These are phyloP conservation scores for Araneus ventricosus DNA, from an alignment of 1,140 invertebrate species.

Conservation along the genomic window DNA sequence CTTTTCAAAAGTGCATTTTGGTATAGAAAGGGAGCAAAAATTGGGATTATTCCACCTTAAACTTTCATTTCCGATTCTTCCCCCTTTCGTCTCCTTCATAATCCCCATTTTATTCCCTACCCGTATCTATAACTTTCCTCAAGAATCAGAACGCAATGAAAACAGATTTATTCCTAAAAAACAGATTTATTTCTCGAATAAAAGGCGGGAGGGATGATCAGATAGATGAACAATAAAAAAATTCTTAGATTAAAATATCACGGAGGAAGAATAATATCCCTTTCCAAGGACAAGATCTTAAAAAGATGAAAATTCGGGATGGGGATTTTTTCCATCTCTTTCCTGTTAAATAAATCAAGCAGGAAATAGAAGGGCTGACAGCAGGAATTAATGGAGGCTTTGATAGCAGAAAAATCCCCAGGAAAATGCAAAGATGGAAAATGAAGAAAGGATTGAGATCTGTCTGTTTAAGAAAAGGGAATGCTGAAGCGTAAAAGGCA, in stretches of 20 bases:
- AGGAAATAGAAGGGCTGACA: slow-evolving; percentile 26
- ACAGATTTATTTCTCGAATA: slow-evolving; percentile 23
- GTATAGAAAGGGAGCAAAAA: too few relatives aligned
- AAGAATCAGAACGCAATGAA: slow-evolving; percentile 11
- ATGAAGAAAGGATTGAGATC: slow-evolving; percentile 38
- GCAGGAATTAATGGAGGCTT: slow-evolving; percentile 32
- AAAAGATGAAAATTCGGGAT: slow-evolving; percentile 17
- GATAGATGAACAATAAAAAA: slow-evolving; percentile 33
- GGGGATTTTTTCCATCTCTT: neutral
- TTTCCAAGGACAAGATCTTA: slow-evolving; percentile 31
- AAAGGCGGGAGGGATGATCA: neutral
- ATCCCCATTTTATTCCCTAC: neutral
- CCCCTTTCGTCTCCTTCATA: too few relatives aligned
- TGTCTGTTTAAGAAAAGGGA: neutral
- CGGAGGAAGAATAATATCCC: slow-evolving; percentile 9
- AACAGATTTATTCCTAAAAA: slow-evolving; percentile 48
- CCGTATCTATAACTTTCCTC: neutral
- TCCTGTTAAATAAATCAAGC: slow-evolving; percentile 41
- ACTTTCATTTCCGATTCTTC: slow-evolving; percentile 23
- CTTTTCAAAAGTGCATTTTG: neutral
- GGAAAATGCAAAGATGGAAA: neutral
- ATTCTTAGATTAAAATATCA: slow-evolving; percentile 37
- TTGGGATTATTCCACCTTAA: neutral
- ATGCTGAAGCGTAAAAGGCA: too few relatives aligned
- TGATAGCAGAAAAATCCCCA: neutral